Evolutionary conservation across 2,797 vertebrate species (phyloP), one percentile per base, ranked within the genome.

Genomic region (Gouania willdenowi): DNA sequence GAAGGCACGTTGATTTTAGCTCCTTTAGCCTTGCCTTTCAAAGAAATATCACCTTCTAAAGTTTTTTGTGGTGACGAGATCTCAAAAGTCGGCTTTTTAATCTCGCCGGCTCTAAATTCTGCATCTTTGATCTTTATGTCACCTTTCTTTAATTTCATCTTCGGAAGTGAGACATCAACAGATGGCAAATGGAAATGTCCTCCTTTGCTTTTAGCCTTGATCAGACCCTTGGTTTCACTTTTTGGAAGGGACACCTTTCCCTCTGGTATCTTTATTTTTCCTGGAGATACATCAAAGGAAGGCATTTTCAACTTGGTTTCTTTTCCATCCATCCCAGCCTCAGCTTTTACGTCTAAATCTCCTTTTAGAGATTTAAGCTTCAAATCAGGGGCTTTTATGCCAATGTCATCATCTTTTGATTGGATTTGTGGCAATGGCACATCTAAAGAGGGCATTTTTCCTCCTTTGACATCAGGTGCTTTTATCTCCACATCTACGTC

Each of bases 261-360:
- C 3, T 70, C 58, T 13, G 54, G 34, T 21, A 36, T 31, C 28
- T 78, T 80, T 3, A 66, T 14, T 34, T 79, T 79, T 11, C 77
- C 79, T 6, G 69, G 23, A 0, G 71, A 67, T 3, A 65, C 40
- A 35, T 75, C 66, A 40, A 75, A 34, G 29, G 48, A 73, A 0
- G 83, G 81, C 33, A 88, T 79, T 1, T 76, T 67, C 15, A 90
- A 56, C 2, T 86, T 89, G 0, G 82, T 67, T 37, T 59, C 63
- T 44, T 71, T 73, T 6, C 26, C n/a, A 4, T 69, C 32, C 8
- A 59, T 26, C 0, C 49, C 40, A 12, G 30, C 6, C 11, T 67
- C 58, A 25, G 15, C 22, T 38, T 71, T 63, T 17, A 34, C 40
- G 11, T 40, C 35, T 12, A 73, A 18, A 41, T 42, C 33, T 43